Evolutionary conservation across 2,113 vertebrate genomes (phyloP), one percentile per base, ranked within the genome.

Genomic region (Xyliphius kryptos): DNA sequence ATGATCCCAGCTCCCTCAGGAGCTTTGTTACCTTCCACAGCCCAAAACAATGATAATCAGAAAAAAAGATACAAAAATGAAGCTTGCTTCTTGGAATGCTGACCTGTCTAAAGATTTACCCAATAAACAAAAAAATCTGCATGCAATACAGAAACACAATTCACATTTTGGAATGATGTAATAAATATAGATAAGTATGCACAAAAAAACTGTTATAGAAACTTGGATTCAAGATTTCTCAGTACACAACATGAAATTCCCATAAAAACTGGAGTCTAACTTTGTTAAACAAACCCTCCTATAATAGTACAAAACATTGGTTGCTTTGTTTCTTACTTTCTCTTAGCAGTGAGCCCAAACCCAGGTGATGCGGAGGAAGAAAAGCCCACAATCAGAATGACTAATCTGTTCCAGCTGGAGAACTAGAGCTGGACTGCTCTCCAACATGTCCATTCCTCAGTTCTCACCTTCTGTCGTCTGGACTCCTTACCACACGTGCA

Each of bases 381-480:
- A 50, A 66, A 59, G 4, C 14, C 17, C 49, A 43, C 43, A 47
- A 32, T 44, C 14, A 9, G 6, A 54, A 57, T 32, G 37, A n/a
- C 36, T 51, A 53, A 63, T 32, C 47, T 55, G 20, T 50, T 66
- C 48, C 16, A 36, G 38, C 13, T 36, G 9, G 5, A 53, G 49
- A 53, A 59, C 46, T 17, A 37, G 19, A 63, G 55, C 56, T 51
- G 40, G 51, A 61, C 40, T 44, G 44, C 61, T 17, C 38, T 7
- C 44, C 61, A 55, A 49, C 56, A 51, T 58, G 44, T 50, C 61
- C 44, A 38, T 53, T 59, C 21, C 12, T 16, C 10, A 16, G 55
- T 46, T 57, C 53, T 60, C 44, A 61, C 54, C 70, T 47, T 49
- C 65, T 63, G 61, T 58, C 46, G 57, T 71, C 69, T 56, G 4